Evolutionary conservation across 2,888 invertebrate genomes (phyloP).

Genomic region (Fissipunctia ypsillon): DNA sequence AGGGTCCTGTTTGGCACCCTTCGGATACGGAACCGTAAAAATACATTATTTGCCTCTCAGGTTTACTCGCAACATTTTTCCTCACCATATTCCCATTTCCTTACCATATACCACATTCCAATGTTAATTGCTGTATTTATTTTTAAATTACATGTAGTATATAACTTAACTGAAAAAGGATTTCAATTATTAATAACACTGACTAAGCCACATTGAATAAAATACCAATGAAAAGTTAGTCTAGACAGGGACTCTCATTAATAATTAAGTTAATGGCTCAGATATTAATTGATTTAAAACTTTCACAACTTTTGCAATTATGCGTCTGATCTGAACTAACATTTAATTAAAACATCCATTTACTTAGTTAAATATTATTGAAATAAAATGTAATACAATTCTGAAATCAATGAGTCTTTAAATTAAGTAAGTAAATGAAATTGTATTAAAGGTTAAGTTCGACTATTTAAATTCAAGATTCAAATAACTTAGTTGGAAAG

Average conservation of each 20-base stretch:
- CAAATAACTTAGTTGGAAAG: not conserved
- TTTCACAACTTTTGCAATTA: slow-evolving; percentile 38
- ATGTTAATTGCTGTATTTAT: not conserved
- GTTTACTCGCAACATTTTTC: not conserved
- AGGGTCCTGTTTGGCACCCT: too few species aligned
- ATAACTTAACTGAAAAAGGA: not conserved
- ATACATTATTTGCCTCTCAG: not conserved
- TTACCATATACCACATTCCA: not conserved
- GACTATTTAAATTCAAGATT: not conserved
- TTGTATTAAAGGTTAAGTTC: not conserved
- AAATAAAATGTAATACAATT: not conserved
- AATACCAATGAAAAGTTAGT: slow-evolving; percentile 6
- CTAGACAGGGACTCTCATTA: slow-evolving; percentile 27
- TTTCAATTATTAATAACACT: slow-evolving; percentile 3
- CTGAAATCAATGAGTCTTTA: not conserved
- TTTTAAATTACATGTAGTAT: not conserved
- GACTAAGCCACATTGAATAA: not conserved
- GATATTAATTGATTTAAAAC: slow-evolving; percentile 38
- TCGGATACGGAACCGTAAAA: too few species aligned
- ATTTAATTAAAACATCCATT: slow-evolving; percentile 39
- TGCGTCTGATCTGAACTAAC: slow-evolving; percentile 23
- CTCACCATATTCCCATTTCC: not conserved
- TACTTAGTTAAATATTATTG: slow-evolving; percentile 9
- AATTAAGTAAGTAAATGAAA: not conserved
- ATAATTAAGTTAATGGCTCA: slow-evolving; percentile 29